phyloP scores from a whole-genome alignment of 2,888 invertebrate genomes.

The Galerucella pusilla region DNA sequence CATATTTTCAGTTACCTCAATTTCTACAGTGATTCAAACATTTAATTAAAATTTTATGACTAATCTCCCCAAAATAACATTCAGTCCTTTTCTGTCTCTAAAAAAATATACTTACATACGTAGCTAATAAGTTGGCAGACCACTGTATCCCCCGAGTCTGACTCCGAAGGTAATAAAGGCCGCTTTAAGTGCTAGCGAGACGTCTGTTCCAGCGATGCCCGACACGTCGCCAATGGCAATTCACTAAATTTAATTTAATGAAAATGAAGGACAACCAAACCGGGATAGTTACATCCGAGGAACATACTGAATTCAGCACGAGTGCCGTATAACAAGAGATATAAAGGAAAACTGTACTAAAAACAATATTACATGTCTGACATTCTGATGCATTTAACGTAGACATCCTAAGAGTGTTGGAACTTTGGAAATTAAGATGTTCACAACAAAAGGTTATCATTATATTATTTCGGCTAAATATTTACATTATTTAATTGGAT shows the following conservation, averaged over 20 bases:
- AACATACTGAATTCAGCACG: conserved; percentile 30
- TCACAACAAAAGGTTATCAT: not conserved
- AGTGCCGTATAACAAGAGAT: conserved; percentile 27
- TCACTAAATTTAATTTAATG: conserved; percentile 52
- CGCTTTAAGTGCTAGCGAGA: conserved; percentile 50
- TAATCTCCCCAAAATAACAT: not conserved
- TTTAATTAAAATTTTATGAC: not conserved
- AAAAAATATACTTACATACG: conserved; percentile 12
- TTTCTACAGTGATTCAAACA: not conserved
- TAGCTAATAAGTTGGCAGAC: conserved; percentile 39
- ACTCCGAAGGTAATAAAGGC: conserved; percentile 46
- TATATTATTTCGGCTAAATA: not conserved
- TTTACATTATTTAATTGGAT: not conserved
- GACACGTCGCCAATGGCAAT: conserved; percentile 52
- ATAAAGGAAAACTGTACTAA: conserved; percentile 34
- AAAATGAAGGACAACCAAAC: conserved; percentile 45
- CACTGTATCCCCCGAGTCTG: conserved; percentile 38
- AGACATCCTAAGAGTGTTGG: conserved; percentile 1
- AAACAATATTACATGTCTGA: conserved; percentile 30
- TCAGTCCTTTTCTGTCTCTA: not conserved
- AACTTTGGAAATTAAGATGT: conserved; percentile 8
- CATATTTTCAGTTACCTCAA: not conserved
- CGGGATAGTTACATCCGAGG: conserved; percentile 30
- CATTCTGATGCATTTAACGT: conserved; percentile 31
- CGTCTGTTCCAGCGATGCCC: conserved; percentile 49